Evolutionary conservation across 2,113 vertebrate species (phyloP).

Genomic region (Ancistrus triradiatus): DNA sequence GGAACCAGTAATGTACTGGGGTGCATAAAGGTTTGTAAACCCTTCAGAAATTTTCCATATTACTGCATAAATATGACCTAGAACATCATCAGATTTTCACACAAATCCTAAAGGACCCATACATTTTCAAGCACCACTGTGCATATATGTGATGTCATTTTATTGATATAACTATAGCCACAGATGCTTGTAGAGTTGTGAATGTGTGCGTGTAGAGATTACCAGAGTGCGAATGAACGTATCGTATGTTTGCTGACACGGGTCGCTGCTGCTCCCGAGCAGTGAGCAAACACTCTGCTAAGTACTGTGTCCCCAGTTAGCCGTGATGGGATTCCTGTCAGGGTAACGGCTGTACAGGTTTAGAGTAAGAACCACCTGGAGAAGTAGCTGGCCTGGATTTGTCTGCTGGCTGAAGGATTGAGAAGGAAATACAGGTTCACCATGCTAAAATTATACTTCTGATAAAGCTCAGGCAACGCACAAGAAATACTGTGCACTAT

Average conservation of each 20-base stretch:
- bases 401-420: slow-evolving; percentile 19
- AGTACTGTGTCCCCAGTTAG: slow-evolving; percentile 19
- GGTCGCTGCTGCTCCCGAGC: background rate
- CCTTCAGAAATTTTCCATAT: too few relatives aligned
- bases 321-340: slow-evolving; percentile 27
- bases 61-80: too few relatives aligned
- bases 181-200: too few relatives aligned
- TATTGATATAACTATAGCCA: too few relatives aligned
- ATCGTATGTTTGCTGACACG: slow-evolving; percentile 29
- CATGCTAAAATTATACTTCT: slow-evolving; percentile 19
- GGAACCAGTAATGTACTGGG: too few relatives aligned
- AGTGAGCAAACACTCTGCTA: slow-evolving; percentile 21
- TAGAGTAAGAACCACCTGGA: slow-evolving; percentile 43
- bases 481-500: too few relatives aligned
- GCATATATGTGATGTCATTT: too few relatives aligned
- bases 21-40: too few relatives aligned
- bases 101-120: too few relatives aligned
- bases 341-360: slow-evolving; percentile 16
- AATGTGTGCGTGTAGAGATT: background rate
- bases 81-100: too few relatives aligned
- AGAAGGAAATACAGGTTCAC: slow-evolving; percentile 18
- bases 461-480: too few relatives aligned
- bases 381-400: slow-evolving; percentile 42
- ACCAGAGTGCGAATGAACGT: slow-evolving; percentile 5
- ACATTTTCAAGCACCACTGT: too few relatives aligned